phyloP scores from a whole-genome alignment of 1,140 invertebrate species.

The Trinorchestia longiramus region DNA sequence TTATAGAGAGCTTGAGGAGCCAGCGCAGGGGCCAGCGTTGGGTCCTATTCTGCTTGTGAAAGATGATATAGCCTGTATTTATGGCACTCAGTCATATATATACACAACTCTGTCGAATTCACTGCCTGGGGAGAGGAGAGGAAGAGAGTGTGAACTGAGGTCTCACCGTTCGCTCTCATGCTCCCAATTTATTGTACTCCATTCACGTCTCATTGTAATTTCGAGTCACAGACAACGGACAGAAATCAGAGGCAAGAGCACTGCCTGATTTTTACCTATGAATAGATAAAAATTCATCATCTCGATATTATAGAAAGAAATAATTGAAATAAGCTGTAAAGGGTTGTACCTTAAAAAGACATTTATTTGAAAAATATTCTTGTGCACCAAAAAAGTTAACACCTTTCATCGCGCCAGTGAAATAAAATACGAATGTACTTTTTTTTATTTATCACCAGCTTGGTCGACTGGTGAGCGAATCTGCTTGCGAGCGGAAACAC shows the following conservation, averaged over 20 bases:
- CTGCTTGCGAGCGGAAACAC: too few species aligned
- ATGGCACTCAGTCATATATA: conserved; percentile 12
- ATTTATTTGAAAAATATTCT: too few species aligned
- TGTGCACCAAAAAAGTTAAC: too few species aligned
- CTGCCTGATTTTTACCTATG: too few species aligned
- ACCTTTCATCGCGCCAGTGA: too few species aligned
- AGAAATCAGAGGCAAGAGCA: background rate
- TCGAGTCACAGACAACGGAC: background rate
- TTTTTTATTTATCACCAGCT: too few species aligned
- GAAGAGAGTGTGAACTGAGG: background rate
- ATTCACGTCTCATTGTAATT: background rate
- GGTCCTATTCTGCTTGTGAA: conserved; percentile 44
- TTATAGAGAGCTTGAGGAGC: conserved; percentile 36
- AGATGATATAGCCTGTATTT: conserved; percentile 48
- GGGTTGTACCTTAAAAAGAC: too few species aligned
- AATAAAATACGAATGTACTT: too few species aligned
- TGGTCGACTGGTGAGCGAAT: too few species aligned
- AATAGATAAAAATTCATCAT: too few species aligned
- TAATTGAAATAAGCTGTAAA: too few species aligned
- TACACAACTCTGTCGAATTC: conserved; percentile 2
- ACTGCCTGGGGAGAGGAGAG: background rate
- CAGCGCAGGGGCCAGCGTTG: conserved; percentile 1
- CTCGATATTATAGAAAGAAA: too few species aligned
- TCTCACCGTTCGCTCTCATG: background rate
- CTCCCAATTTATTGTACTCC: background rate